A percentile compares a stretch with the other conserved stretches of the same genome.
Conservation (phyloP, 2,797 vertebrate genomes). For the Phoebastria nigripes region DNA sequence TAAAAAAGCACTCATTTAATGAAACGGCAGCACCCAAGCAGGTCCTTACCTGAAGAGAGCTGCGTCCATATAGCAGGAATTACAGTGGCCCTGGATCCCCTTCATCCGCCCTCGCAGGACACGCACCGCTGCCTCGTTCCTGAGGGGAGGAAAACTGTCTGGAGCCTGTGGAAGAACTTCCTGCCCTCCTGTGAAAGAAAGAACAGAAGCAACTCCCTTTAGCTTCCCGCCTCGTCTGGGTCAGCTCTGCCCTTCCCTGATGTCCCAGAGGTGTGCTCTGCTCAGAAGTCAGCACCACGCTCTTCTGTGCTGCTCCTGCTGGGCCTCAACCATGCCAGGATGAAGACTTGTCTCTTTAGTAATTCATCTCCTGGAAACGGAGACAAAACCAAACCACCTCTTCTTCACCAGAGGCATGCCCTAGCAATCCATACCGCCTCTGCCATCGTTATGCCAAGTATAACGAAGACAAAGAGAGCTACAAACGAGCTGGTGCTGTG, state of each 20-base stretch:
- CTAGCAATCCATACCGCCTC: background rate
- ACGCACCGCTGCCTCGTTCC: constrained; percentile 66
- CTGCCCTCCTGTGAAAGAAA: constrained; percentile 45
- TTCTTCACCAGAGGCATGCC: background rate
- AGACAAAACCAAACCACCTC: background rate
- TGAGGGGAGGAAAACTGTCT: constrained; percentile 76
- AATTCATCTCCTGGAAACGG: background rate
- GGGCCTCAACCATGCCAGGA: background rate
- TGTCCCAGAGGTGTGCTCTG: fast-evolving
- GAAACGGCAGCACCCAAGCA: background rate
- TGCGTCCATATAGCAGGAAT: constrained; percentile 93
- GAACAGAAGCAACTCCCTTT: background rate
- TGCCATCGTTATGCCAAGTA: background rate
- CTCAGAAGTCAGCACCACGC: background rate
- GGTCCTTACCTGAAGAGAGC: constrained; percentile 84
- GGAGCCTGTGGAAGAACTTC: background rate
- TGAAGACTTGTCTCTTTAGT: background rate
- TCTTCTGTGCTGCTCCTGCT: background rate
- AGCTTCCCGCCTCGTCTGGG: background rate
- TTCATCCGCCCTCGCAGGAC: constrained; percentile 81
- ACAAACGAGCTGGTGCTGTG: background rate
- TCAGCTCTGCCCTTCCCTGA: background rate
- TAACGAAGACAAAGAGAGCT: background rate
- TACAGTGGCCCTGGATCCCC: constrained; percentile 91
- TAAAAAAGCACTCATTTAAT: background rate